Base-by-base conservation (phyloP, 2,113 vertebrate genomes). In the Himantopus leucocephalus region DNA sequence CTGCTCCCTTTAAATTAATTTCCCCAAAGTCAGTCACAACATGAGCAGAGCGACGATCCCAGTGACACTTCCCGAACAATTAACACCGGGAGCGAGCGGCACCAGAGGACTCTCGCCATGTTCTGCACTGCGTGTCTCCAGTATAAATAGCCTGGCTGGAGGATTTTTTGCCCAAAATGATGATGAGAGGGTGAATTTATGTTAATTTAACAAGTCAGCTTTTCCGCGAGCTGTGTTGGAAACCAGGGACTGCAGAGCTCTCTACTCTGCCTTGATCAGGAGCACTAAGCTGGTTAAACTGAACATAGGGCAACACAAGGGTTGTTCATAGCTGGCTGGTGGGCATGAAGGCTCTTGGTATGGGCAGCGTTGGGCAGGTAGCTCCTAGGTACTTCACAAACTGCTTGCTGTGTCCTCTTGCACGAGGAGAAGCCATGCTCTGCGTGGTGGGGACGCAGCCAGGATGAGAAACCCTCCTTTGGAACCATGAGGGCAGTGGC, bases 171-270 rank as follows among this genome's bases (percentile, higher is more conserved):
- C 59, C 72, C 76, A 77, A 92, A 97, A 97, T 95, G 62, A 96
- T 12, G 59, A 85, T 67, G 48, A 43, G 77, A 93, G 94, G 88
- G 56, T 83, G 92, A 66, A 37, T 96, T 96, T 94, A 96, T 90
- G 88, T 92, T 98, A 97, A 98, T 98, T 90, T 82, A 93, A 96
- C 5, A 7, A 96, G 97, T 97, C 98, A 97, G 96, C 59, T 93
- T 96, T 95, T 94, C 97, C 17, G 9, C 12, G 5, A 97, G 93
- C 80, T 94, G 82, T 95, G 71, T 97, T 83, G 94, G 91, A 94
- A 97, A 95, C 76, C 85, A 79, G 80, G 88, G 67, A 85, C 75
- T 88, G 63, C 14, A 47, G 91, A 73, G 66, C 27, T 63, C 76
- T 77, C n/a, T 78, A 59, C 71, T 97, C 88, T 89, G 18, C 66